Evolutionary conservation across 2,888 invertebrate species (phyloP).

Genomic region (Deroplatys truncata): DNA sequence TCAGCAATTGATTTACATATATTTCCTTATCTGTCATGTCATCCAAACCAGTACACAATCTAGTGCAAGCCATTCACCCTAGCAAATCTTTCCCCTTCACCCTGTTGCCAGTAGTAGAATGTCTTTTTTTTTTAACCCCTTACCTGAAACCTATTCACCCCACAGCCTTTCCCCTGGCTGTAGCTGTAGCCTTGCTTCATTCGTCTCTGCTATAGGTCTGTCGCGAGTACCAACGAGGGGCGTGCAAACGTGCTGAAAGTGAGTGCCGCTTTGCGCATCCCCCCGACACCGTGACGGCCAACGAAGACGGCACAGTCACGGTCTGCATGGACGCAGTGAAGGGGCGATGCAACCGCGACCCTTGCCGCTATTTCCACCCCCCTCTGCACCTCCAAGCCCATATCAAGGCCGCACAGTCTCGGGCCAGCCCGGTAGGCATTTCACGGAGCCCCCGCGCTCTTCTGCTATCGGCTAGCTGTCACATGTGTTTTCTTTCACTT

Average conservation of each 20-base stretch:
- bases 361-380: conserved; percentile 99
- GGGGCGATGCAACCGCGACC: conserved; percentile 98
- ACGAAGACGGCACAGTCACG: conserved; percentile 98
- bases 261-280: conserved; percentile 99
- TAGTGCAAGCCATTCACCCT: background rate
- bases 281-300: conserved; percentile 92
- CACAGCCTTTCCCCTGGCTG: conserved; percentile 43
- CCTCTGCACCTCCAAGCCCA: conserved; percentile 99
- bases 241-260: conserved; percentile 95
- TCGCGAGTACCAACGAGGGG: conserved; percentile 98
- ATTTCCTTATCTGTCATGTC: background rate
- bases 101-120: conserved; percentile 1
- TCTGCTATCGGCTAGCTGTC: conserved; percentile 32
- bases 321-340: conserved; percentile 99
- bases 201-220: conserved; percentile 50
- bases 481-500: conserved; percentile 26
- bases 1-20: background rate
- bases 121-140: background rate
- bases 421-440: conserved; percentile 79
- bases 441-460: conserved; percentile 32
- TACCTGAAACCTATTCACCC: background rate
- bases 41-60: background rate
- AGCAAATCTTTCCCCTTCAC: background rate
- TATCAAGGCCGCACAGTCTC: conserved; percentile 97
- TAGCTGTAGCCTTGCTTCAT: conserved; percentile 53